Evolutionary conservation across 2,888 invertebrate genomes (phyloP).

Genomic region (Tinea trinotella): DNA sequence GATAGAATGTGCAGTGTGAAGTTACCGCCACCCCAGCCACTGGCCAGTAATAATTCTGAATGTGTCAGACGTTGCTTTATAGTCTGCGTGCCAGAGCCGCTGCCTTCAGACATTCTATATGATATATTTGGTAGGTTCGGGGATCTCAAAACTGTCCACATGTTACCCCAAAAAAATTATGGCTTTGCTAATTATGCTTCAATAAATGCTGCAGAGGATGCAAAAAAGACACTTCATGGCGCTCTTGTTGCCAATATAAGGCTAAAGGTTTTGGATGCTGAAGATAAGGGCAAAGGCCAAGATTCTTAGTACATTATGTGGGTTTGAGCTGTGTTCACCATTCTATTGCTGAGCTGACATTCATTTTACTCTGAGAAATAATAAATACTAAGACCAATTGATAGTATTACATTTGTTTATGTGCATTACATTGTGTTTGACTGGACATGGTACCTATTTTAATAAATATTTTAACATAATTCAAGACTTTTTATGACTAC

Average conservation of each 20-base stretch:
- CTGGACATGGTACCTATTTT: background rate
- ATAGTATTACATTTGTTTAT: too few relatives aligned
- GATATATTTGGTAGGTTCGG: slow-evolving; percentile 94
- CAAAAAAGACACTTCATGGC: slow-evolving; percentile 82
- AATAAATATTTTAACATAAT: background rate
- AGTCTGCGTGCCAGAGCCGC: slow-evolving; percentile 76
- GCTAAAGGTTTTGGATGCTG: slow-evolving; percentile 91
- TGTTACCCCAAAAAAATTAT: slow-evolving; percentile 90
- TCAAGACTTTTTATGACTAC: background rate
- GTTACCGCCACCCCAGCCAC: slow-evolving; percentile 80
- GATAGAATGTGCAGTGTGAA: slow-evolving; percentile 73
- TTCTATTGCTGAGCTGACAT: too few relatives aligned
- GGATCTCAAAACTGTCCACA: slow-evolving; percentile 89
- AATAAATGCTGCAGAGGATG: slow-evolving; percentile 81
- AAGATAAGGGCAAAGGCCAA: too few relatives aligned
- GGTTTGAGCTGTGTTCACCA: too few relatives aligned
- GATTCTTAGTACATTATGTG: too few relatives aligned
- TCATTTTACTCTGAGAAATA: too few relatives aligned
- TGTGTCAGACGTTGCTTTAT: slow-evolving; percentile 79
- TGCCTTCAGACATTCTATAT: slow-evolving; percentile 81
- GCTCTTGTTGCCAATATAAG: slow-evolving; percentile 86
- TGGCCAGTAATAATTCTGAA: slow-evolving; percentile 73
- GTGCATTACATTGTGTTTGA: too few relatives aligned
- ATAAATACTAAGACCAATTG: too few relatives aligned
- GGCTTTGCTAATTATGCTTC: slow-evolving; percentile 93